phyloP scores from a whole-genome alignment of 2,113 vertebrate genomes.

The Phylloscopus whistleri region DNA sequence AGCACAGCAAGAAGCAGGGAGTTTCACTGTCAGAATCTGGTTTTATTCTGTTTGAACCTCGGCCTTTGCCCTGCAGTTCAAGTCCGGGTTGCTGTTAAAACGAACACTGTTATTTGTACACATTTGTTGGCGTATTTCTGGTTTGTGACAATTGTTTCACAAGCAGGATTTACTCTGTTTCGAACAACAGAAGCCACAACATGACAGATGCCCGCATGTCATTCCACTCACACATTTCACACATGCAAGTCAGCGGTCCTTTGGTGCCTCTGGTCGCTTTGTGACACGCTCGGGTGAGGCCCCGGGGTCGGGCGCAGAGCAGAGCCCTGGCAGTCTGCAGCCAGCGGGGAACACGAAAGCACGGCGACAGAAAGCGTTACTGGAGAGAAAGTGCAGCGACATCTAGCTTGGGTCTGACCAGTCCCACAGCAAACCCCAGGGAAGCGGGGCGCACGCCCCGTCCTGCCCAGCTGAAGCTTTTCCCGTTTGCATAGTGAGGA shows the following conservation, averaged over 20 bases:
- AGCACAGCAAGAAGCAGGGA: neutral
- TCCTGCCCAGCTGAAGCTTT: neutral
- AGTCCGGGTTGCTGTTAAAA: neutral
- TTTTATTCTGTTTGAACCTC: conserved; percentile 53
- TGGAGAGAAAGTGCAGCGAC: neutral
- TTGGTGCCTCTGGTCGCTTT: neutral
- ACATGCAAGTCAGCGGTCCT: neutral
- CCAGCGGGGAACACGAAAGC: conserved; percentile 13
- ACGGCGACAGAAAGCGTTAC: neutral
- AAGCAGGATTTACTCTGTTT: conserved; percentile 25
- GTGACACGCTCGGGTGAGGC: neutral
- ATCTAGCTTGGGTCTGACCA: neutral
- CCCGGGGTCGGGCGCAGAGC: neutral
- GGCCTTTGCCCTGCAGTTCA: conserved; percentile 1
- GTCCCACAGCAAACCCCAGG: neutral
- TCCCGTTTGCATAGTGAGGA: conserved; percentile 46
- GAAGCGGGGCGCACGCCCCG: neutral
- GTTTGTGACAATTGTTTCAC: neutral
- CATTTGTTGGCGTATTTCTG: neutral
- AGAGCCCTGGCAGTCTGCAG: neutral
- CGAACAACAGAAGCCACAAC: conserved; percentile 36
- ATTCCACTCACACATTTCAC: neutral
- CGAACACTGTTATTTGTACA: neutral
- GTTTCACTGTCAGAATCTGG: conserved; percentile 34
- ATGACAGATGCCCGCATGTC: neutral